A percentile compares a stretch with the other conserved stretches of the same genome.
phyloP scores from a whole-genome alignment of 1,140 invertebrate genomes.

The Trypoxylus dichotomus region DNA sequence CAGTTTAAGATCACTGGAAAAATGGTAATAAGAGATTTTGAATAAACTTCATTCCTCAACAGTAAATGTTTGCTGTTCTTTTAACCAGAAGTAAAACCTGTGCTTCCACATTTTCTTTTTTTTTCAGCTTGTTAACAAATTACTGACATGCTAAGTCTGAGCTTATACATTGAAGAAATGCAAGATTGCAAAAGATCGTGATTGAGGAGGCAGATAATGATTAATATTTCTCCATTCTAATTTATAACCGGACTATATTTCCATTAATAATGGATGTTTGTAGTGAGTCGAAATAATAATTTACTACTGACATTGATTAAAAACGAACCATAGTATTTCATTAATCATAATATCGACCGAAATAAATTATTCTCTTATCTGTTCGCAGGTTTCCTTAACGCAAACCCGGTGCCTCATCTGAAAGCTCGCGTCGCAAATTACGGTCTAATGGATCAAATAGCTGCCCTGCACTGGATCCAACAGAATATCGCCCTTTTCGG shows the following conservation, averaged over 20 bases:
- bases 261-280: neutral
- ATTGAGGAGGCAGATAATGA: neutral
- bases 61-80: too few species aligned
- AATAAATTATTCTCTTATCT: slow-evolving; percentile 33
- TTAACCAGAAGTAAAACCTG: too few species aligned
- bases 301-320: slow-evolving; percentile 1
- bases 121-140: too few species aligned
- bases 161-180: too few species aligned
- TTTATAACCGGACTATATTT: neutral
- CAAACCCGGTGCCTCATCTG: slow-evolving; percentile 75
- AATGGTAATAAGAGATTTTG: too few species aligned
- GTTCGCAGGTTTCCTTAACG: slow-evolving; percentile 79
- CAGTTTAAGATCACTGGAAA: too few species aligned
- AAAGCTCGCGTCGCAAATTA: slow-evolving; percentile 88
- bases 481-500: slow-evolving; percentile 90
- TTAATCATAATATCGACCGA: slow-evolving; percentile 8
- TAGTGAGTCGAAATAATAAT: neutral
- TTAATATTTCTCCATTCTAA: neutral
- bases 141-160: too few species aligned
- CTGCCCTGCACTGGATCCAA: slow-evolving; percentile 88
- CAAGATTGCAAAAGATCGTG: too few species aligned
- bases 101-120: too few species aligned
- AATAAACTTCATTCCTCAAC: too few species aligned
- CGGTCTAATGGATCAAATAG: slow-evolving; percentile 91
- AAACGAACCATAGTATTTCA: neutral